Percentiles rank a stretch among this genome's conserved stretches.
These are phyloP conservation scores for Lasius fuliginosus DNA, from an alignment of 2,888 invertebrate species.

Conservation along the genomic window DNA sequence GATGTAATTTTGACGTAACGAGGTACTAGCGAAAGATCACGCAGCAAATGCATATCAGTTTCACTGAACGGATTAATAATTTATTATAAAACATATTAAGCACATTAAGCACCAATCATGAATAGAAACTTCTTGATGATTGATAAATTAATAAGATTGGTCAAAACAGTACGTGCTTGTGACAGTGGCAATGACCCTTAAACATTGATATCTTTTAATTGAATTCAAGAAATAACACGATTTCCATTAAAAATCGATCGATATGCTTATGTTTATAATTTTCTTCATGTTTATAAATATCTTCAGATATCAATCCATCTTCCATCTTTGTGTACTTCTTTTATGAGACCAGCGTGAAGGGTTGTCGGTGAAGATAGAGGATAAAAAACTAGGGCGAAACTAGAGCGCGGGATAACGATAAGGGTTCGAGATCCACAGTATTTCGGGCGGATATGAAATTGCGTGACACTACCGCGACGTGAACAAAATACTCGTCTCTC, in stretches of 20 bases:
- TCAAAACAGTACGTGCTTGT: not conserved
- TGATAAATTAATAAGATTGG: not conserved
- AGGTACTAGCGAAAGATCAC: too few species aligned
- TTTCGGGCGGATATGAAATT: constrained; percentile 77
- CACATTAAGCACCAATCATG: not conserved
- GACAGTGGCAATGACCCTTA: not conserved
- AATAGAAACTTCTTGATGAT: not conserved
- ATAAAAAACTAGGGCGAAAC: not conserved
- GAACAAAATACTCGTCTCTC: constrained; percentile 77
- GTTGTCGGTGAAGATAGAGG: not conserved
- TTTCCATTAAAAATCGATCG: not conserved
- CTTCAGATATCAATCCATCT: not conserved
- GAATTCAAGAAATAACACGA: not conserved
- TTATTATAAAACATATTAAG: not conserved
- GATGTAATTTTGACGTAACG: not conserved
- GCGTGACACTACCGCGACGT: constrained; percentile 77
- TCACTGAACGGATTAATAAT: not conserved
- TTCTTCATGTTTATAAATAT: too few species aligned
- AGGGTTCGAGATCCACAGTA: constrained; percentile 18
- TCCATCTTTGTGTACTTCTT: not conserved
- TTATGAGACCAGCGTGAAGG: not conserved
- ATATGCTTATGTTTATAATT: not conserved
- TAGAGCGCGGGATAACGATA: constrained; percentile 25
- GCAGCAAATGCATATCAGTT: too few species aligned
- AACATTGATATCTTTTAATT: not conserved